phyloP scores from a whole-genome alignment of 2,113 vertebrate genomes.

The Peromyscus polionotus region DNA sequence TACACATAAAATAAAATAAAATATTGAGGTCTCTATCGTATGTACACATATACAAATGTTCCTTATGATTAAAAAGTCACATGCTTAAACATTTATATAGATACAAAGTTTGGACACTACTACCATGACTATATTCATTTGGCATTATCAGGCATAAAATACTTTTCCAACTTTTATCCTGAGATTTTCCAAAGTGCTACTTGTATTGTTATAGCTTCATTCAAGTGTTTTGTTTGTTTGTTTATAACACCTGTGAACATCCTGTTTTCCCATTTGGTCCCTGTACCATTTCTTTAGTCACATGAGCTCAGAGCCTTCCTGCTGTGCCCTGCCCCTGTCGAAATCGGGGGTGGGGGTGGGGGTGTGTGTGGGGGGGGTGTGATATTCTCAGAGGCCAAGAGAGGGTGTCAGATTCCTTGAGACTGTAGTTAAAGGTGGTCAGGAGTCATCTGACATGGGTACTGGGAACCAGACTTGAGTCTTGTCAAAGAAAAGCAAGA shows the following conservation, averaged over 20 bases:
- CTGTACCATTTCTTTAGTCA: background rate
- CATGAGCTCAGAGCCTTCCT: background rate
- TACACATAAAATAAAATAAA: background rate
- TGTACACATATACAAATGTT: background rate
- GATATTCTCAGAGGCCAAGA: background rate
- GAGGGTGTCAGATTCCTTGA: background rate
- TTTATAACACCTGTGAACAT: background rate
- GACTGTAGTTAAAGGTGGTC: background rate
- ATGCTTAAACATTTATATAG: conserved; percentile 38
- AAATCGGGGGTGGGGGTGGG: background rate
- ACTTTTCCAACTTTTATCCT: conserved; percentile 49
- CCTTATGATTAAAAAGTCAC: conserved; percentile 45
- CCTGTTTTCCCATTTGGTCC: background rate
- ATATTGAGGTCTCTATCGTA: conserved; percentile 1
- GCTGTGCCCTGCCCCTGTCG: background rate
- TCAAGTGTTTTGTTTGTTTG: conserved; percentile 4
- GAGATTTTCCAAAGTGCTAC: background rate
- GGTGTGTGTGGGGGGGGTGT: background rate
- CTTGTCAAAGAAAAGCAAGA: background rate
- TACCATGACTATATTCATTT: conserved; percentile 46
- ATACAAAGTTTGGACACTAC: background rate
- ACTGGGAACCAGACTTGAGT: background rate
- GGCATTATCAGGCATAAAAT: conserved; percentile 29
- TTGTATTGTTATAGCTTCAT: conserved; percentile 43
- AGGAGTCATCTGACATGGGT: background rate